A percentile compares a stretch with the other conserved stretches of the same genome.
Conservation (phyloP, 1,140 invertebrate genomes). For the Tetragnatha versicolor region DNA sequence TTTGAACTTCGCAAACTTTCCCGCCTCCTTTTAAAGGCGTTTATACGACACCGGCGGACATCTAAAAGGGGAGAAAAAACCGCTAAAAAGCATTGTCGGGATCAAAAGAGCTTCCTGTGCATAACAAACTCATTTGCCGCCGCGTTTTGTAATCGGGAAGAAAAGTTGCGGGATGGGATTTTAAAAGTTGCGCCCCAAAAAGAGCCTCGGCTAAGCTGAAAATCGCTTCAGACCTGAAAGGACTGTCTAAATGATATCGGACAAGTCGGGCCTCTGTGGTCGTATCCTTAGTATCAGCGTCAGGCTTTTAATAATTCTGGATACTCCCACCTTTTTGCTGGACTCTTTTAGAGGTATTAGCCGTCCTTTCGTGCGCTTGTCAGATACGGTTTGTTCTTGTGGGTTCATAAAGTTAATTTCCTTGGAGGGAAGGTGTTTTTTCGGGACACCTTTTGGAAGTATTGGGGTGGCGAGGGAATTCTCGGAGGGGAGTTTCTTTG, state of each 20-base stretch:
- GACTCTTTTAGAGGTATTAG: no score
- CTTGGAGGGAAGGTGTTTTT: no score
- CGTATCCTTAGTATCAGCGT: neutral
- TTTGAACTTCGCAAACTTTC: constrained; percentile 40
- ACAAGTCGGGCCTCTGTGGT: constrained; percentile 1
- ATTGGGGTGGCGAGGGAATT: no score
- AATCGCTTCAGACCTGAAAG: constrained; percentile 10
- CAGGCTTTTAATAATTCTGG: constrained; percentile 33
- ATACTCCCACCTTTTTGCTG: constrained; percentile 19
- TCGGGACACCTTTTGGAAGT: no score
- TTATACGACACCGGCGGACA: neutral
- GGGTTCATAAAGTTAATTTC: no score
- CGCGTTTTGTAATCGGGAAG: constrained; percentile 1
- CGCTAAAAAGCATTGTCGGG: constrained; percentile 50
- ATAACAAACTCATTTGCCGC: constrained; percentile 50
- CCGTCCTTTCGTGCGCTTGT: no score
- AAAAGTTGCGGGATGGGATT: constrained; percentile 46
- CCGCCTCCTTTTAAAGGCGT: constrained; percentile 37
- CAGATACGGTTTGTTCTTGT: no score
- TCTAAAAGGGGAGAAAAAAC: constrained; percentile 1
- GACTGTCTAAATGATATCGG: constrained; percentile 34
- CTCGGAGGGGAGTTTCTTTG: no score
- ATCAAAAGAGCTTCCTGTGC: constrained; percentile 46
- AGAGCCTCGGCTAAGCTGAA: constrained; percentile 8
- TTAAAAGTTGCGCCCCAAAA: constrained; percentile 19